Conservation (phyloP, 2,888 invertebrate species). For the Oscheius myriophilus region DNA sequence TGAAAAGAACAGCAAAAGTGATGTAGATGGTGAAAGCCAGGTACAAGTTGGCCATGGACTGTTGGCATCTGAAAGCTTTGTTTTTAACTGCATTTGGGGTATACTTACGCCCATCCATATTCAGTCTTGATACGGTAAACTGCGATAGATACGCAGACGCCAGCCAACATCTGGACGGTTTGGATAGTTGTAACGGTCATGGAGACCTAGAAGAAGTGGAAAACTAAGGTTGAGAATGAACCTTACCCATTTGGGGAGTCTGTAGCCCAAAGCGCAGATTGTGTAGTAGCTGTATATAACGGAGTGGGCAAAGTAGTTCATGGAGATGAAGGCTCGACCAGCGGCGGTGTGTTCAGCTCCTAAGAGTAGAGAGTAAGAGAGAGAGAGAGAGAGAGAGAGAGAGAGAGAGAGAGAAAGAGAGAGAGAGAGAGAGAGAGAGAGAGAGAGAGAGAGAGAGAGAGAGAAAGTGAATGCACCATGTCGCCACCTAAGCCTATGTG, state of each 20-base stretch:
- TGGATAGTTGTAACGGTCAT: conserved; percentile 68
- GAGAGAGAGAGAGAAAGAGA: too few relatives aligned
- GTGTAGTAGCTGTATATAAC: conserved; percentile 75
- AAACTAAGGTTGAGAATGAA: background rate
- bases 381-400: too few relatives aligned
- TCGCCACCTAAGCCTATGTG: background rate
- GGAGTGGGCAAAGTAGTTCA: conserved; percentile 74
- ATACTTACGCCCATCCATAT: conserved; percentile 44
- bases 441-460: too few relatives aligned
- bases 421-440: background rate
- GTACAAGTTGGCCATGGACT: conserved; percentile 65
- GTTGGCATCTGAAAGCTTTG: conserved; percentile 57
- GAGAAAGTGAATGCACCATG: too few relatives aligned
- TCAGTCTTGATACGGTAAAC: conserved; percentile 63
- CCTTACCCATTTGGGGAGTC: conserved; percentile 74
- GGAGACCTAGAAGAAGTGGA: conserved; percentile 41
- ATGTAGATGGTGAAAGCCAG: conserved; percentile 66
- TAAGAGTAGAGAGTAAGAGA: conserved; percentile 1
- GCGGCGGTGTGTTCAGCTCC: conserved; percentile 69
- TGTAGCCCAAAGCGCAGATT: conserved; percentile 71
- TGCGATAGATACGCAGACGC: conserved; percentile 61
- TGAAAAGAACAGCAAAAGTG: conserved; percentile 66
- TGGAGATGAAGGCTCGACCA: conserved; percentile 70
- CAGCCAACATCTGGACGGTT: conserved; percentile 67
- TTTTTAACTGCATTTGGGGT: too few relatives aligned